Conservation (phyloP, 2,888 invertebrate species). For the Drosophila putrida region DNA sequence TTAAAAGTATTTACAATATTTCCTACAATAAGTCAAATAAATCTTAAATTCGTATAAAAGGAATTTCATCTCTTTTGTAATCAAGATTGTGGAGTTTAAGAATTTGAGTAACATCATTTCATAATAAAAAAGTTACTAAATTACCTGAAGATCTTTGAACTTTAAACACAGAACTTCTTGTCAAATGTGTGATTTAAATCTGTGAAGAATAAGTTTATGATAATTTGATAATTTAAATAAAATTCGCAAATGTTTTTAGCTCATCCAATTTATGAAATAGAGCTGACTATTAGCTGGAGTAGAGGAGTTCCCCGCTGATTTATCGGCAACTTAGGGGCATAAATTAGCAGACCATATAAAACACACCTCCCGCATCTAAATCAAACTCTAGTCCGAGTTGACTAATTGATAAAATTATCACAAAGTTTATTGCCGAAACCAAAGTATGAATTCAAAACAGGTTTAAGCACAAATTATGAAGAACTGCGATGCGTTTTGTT, state of each 20-base stretch:
- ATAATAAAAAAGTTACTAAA: too few relatives aligned
- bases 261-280: constrained; percentile 6
- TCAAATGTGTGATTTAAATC: not conserved
- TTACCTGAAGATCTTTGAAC: constrained; percentile 10
- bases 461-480: constrained; percentile 39
- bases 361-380: constrained; percentile 39
- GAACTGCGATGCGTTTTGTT: constrained; percentile 23
- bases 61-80: too few relatives aligned
- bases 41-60: too few relatives aligned
- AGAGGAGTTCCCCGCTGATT: constrained; percentile 31
- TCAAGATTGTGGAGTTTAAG: too few relatives aligned
- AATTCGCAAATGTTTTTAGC: constrained; percentile 2
- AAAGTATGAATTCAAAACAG: constrained; percentile 35
- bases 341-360: constrained; percentile 54
- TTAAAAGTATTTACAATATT: too few relatives aligned
- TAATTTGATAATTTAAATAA: constrained; percentile 5
- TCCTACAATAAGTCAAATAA: too few relatives aligned
- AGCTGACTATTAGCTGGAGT: not conserved
- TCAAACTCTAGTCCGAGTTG: constrained; percentile 15
- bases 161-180: not conserved
- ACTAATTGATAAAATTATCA: constrained; percentile 70
- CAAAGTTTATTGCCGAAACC: constrained; percentile 39
- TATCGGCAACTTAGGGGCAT: constrained; percentile 33
- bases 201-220: not conserved
- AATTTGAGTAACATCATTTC: too few relatives aligned